These are phyloP conservation scores for Ectropis grisescens DNA, from an alignment of 1,140 invertebrate genomes.

Conservation along the genomic window DNA sequence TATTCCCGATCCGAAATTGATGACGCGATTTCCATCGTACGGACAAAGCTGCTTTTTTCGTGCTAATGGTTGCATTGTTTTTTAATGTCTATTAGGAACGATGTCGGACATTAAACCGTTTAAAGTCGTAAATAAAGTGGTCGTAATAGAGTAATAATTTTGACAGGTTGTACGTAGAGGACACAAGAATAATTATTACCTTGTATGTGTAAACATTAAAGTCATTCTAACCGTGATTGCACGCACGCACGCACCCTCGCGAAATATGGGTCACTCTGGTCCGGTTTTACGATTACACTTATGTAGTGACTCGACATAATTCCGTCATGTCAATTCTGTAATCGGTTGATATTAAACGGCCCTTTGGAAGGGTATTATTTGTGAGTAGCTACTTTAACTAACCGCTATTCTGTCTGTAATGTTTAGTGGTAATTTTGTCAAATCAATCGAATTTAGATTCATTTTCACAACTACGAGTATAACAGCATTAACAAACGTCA, in stretches of 20 bases:
- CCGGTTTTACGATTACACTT: slow-evolving; percentile 31
- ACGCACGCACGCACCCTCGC: slow-evolving; percentile 25
- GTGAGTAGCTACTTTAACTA: too few species aligned
- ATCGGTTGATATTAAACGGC: slow-evolving; percentile 9
- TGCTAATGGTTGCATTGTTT: too few species aligned
- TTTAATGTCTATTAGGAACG: too few species aligned
- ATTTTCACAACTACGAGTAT: too few species aligned
- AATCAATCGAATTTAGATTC: too few species aligned
- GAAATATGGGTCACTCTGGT: slow-evolving; percentile 26
- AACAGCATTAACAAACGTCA: too few species aligned
- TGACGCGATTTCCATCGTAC: too few species aligned
- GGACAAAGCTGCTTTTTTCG: too few species aligned
- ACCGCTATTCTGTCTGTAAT: too few species aligned
- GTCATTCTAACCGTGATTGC: slow-evolving; percentile 37
- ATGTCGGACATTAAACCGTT: too few species aligned
- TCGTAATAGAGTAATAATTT: slow-evolving; percentile 41
- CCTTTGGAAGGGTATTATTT: slow-evolving; percentile 9
- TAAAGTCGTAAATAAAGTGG: slow-evolving; percentile 25
- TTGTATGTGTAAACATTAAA: slow-evolving; percentile 47
- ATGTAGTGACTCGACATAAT: slow-evolving; percentile 20
- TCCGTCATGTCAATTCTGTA: slow-evolving; percentile 12
- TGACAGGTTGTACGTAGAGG: slow-evolving; percentile 22
- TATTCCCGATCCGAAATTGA: too few species aligned
- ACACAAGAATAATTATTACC: slow-evolving; percentile 45
- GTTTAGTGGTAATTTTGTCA: too few species aligned